These are phyloP conservation scores for Corydoras sp. DNA, from an alignment of 2,113 vertebrate species.

Conservation along the genomic window DNA sequence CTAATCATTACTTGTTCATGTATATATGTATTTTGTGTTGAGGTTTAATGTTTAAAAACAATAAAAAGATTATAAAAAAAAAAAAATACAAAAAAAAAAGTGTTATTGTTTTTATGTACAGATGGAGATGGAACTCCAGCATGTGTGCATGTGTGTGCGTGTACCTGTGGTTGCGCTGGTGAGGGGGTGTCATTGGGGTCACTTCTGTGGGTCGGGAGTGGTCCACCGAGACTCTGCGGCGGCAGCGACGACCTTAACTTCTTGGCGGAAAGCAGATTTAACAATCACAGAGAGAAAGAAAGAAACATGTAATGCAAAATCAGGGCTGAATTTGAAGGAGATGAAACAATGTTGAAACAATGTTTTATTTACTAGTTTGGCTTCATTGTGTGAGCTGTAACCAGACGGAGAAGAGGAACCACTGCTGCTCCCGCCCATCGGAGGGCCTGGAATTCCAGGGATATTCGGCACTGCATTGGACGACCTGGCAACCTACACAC, in stretches of 20 bases:
- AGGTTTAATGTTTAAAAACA: too few relatives aligned
- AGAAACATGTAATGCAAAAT: neutral
- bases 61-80: too few relatives aligned
- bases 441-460: constrained; percentile 91
- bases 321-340: neutral
- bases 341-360: too few relatives aligned
- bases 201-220: constrained; percentile 34
- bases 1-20: too few relatives aligned
- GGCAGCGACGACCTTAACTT: constrained; percentile 84
- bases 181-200: constrained; percentile 86
- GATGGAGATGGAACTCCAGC: too few relatives aligned
- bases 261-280: constrained; percentile 53
- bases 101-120: too few relatives aligned
- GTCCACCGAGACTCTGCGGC: constrained; percentile 64
- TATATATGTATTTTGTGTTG: too few relatives aligned
- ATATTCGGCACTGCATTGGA: constrained; percentile 84
- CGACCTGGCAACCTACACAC: constrained; percentile 77
- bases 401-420: constrained; percentile 82
- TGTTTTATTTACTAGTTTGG: constrained; percentile 76
- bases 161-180: constrained; percentile 88
- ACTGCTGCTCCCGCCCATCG: constrained; percentile 72
- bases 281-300: neutral
- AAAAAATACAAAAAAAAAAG: too few relatives aligned
- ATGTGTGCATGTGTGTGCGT: constrained; percentile 7
- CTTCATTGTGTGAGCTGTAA: constrained; percentile 78